A percentile compares a stretch with the other conserved stretches of the same genome.
These are phyloP conservation scores for Apis florea DNA, from an alignment of 1,140 invertebrate genomes.

Conservation along the genomic window DNA sequence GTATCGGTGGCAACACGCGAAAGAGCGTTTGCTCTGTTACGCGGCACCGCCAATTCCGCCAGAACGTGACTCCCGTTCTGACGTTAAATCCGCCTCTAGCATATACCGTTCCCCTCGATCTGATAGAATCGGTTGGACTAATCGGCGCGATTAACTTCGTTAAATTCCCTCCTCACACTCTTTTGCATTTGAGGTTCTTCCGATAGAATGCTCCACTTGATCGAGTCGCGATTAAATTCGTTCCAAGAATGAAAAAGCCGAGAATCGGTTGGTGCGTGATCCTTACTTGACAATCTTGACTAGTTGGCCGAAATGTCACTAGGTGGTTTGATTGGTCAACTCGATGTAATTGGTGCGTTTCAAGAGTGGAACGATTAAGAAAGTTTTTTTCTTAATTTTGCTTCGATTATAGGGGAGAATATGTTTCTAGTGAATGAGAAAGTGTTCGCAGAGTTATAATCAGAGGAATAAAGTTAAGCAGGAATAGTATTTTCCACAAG, in stretches of 20 bases:
- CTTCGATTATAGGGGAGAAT: neutral
- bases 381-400: too few relatives aligned
- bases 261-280: neutral
- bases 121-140: slow-evolving; percentile 12
- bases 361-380: too few relatives aligned
- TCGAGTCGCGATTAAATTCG: too few relatives aligned
- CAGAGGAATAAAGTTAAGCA: neutral
- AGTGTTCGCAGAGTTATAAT: neutral
- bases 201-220: too few relatives aligned
- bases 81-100: slow-evolving; percentile 26
- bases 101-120: neutral
- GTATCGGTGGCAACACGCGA: slow-evolving; percentile 34
- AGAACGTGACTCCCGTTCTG: neutral
- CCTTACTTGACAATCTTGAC: neutral
- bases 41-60: slow-evolving; percentile 38
- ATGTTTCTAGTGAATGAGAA: neutral
- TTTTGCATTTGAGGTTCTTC: too few relatives aligned
- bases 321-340: neutral
- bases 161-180: neutral
- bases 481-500: too few relatives aligned
- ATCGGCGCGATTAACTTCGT: slow-evolving; percentile 24
- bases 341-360: too few relatives aligned
- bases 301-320: too few relatives aligned
- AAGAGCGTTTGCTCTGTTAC: slow-evolving; percentile 47
- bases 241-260: too few relatives aligned